These are phyloP conservation scores for Tholera decimalis DNA, from an alignment of 2,888 invertebrate genomes.

Conservation along the genomic window DNA sequence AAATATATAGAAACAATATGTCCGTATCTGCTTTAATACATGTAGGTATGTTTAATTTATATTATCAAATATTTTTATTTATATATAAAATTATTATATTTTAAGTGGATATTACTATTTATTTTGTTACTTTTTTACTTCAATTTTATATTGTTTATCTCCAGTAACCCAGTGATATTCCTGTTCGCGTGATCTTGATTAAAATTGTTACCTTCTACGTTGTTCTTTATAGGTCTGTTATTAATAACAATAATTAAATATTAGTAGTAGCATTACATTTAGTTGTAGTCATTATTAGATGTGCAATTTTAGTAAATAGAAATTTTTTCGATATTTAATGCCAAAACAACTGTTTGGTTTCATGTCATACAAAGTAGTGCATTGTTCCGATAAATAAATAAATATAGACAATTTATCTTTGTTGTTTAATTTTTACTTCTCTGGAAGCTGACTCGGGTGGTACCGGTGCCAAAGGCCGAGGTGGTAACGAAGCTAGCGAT, in stretches of 20 bases:
- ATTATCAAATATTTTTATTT: too few species aligned
- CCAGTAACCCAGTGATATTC: constrained; percentile 75
- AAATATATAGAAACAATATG: neutral
- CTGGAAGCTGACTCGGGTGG: too few species aligned
- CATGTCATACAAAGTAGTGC: constrained; percentile 88
- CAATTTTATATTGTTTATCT: constrained; percentile 50
- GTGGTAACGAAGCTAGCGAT: too few species aligned
- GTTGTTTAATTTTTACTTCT: constrained; percentile 58
- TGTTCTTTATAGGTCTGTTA: constrained; percentile 75
- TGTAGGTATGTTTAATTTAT: too few species aligned
- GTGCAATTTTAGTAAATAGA: constrained; percentile 89
- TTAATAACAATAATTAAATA: constrained; percentile 59
- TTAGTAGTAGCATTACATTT: constrained; percentile 62
- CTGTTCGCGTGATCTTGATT: constrained; percentile 73
- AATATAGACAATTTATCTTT: constrained; percentile 70
- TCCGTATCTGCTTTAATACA: constrained; percentile 25
- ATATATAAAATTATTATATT: constrained; percentile 27
- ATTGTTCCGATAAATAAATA: constrained; percentile 88
- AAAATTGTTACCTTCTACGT: constrained; percentile 65
- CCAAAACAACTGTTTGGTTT: constrained; percentile 87
- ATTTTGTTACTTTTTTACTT: constrained; percentile 78
- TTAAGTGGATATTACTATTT: constrained; percentile 44
- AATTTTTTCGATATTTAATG: constrained; percentile 81
- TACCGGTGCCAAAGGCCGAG: too few species aligned
- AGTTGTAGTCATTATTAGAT: constrained; percentile 76